phyloP scores from a whole-genome alignment of 2,888 invertebrate genomes.

The Cristatella mucedo region DNA sequence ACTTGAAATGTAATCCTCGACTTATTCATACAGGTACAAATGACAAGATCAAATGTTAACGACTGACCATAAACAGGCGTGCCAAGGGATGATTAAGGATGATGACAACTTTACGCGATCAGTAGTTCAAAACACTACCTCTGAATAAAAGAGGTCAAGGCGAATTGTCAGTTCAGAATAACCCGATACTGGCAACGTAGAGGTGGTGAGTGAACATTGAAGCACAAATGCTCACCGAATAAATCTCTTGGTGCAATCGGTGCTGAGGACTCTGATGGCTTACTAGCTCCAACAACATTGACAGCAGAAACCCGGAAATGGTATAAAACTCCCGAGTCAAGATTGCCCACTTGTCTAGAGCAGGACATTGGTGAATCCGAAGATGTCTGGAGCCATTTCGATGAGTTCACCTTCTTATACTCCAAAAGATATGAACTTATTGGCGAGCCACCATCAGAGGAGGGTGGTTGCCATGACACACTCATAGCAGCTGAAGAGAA shows the following conservation, averaged over 20 bases:
- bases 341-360: conserved; percentile 6
- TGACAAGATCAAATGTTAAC: too few species aligned
- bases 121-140: too few species aligned
- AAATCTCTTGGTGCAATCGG: conserved; percentile 22
- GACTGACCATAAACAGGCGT: too few species aligned
- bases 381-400: not conserved
- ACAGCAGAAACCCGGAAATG: conserved; percentile 71
- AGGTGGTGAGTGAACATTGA: too few species aligned
- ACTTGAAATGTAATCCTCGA: too few species aligned
- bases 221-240: too few species aligned
- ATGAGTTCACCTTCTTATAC: conserved; percentile 19
- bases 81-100: too few species aligned
- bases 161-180: too few species aligned
- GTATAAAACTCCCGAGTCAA: conserved; percentile 41
- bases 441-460: conserved; percentile 34
- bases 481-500: conserved; percentile 23
- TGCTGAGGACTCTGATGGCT: conserved; percentile 35
- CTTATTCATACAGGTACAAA: too few species aligned
- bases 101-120: too few species aligned
- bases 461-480: conserved; percentile 39
- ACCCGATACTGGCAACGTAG: too few species aligned
- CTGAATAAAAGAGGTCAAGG: too few species aligned
- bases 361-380: not conserved
- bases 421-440: conserved; percentile 35
- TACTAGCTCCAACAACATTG: conserved; percentile 76